These are phyloP conservation scores for Drosophila mulleri DNA, from an alignment of 2,888 invertebrate species.

Conservation along the genomic window DNA sequence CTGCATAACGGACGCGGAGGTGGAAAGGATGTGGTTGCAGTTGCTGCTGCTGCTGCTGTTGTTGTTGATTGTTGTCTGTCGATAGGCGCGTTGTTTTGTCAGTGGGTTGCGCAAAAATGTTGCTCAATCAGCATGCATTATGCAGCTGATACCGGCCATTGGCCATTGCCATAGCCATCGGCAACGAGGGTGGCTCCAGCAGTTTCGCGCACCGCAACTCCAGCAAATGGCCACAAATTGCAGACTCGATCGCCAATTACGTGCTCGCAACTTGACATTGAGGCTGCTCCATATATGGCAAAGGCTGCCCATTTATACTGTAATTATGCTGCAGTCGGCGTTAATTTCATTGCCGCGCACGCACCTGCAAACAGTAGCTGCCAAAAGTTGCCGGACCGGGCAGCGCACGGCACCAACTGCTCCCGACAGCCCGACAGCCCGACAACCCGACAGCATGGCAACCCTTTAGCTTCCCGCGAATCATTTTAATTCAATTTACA, in stretches of 20 bases:
- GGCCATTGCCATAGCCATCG: slow-evolving; percentile 8
- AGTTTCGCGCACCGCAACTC: slow-evolving; percentile 42
- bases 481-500: slow-evolving; percentile 83
- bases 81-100: slow-evolving; percentile 80
- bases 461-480: slow-evolving; percentile 57
- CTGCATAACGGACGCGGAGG: slow-evolving; percentile 80
- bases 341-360: slow-evolving; percentile 66
- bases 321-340: slow-evolving; percentile 75
- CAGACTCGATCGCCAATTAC: slow-evolving; percentile 63
- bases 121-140: slow-evolving; percentile 80
- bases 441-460: slow-evolving; percentile 11
- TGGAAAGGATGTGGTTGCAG: slow-evolving; percentile 79
- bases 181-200: slow-evolving; percentile 75
- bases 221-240: slow-evolving; percentile 57
- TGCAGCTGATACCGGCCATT: slow-evolving; percentile 60
- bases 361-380: slow-evolving; percentile 67
- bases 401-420: background rate
- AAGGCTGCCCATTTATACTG: slow-evolving; percentile 71
- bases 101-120: slow-evolving; percentile 81
- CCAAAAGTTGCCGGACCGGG: slow-evolving; percentile 42
- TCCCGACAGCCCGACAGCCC: background rate
- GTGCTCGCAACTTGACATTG: slow-evolving; percentile 72
- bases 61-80: slow-evolving; percentile 68
- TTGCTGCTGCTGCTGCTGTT: slow-evolving; percentile 53
- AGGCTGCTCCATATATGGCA: slow-evolving; percentile 57